Evolutionary conservation across 2,113 vertebrate species (phyloP).

Genomic region (Melanerpes formicivorus): DNA sequence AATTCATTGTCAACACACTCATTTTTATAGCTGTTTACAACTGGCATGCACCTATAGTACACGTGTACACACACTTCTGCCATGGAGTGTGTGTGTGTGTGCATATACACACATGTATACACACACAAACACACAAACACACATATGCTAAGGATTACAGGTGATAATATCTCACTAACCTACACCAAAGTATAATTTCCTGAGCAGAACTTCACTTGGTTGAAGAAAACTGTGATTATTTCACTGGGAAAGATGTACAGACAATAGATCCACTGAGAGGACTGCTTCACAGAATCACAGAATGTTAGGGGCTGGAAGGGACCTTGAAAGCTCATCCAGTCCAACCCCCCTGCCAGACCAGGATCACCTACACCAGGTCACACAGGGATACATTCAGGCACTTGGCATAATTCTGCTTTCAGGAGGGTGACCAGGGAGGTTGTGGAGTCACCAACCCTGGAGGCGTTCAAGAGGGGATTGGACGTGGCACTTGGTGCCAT

Average conservation of each 20-base stretch:
- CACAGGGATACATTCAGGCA: neutral
- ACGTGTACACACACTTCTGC: neutral
- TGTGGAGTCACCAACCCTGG: too few species aligned
- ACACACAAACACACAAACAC: neutral
- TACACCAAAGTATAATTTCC: neutral
- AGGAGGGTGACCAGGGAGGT: neutral
- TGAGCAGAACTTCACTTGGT: neutral
- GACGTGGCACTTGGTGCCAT: too few species aligned
- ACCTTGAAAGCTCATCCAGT: too few species aligned
- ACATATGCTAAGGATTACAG: neutral
- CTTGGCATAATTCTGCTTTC: neutral
- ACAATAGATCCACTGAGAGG: neutral
- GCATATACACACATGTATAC: neutral
- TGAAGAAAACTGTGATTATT: neutral
- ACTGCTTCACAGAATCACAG: too few species aligned
- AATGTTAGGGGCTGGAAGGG: too few species aligned
- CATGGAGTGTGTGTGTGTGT: neutral
- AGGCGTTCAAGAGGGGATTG: too few species aligned
- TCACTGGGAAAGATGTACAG: neutral
- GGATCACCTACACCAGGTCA: too few species aligned
- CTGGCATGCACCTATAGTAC: neutral
- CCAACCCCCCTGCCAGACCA: too few species aligned
- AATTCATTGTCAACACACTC: slow-evolving; percentile 46
- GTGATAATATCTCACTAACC: neutral
- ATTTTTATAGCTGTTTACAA: slow-evolving; percentile 34